Conservation (phyloP, 1,140 invertebrate genomes). For the Hyphantria cunea region DNA sequence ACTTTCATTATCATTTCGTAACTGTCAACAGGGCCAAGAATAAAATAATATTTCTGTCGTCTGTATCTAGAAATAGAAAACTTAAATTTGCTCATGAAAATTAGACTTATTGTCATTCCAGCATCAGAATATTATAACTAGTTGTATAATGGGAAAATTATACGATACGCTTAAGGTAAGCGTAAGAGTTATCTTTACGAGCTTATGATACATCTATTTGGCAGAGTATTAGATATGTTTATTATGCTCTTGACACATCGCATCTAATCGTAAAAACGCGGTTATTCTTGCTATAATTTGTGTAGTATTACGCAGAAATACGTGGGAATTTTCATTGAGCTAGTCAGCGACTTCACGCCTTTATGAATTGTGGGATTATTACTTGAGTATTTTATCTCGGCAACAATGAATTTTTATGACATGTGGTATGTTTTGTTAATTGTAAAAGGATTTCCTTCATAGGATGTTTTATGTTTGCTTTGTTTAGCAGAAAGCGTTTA, state of each 20-base stretch:
- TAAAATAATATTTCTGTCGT: conserved; percentile 15
- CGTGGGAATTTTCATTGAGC: conserved; percentile 23
- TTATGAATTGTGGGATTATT: conserved; percentile 6
- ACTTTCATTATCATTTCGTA: background rate
- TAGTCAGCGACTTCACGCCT: background rate
- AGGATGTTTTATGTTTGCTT: background rate
- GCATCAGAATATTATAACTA: conserved; percentile 15
- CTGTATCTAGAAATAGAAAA: conserved; percentile 3
- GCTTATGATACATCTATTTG: conserved; percentile 14
- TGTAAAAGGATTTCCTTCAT: conserved; percentile 4
- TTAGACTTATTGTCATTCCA: conserved; percentile 10
- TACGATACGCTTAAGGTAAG: conserved; percentile 1
- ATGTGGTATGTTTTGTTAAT: background rate
- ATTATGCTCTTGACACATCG: conserved; percentile 33
- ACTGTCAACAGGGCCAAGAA: background rate
- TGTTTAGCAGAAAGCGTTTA: too few relatives aligned
- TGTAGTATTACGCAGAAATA: conserved; percentile 13
- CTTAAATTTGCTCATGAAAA: conserved; percentile 15
- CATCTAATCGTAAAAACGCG: conserved; percentile 35
- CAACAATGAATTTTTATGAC: conserved; percentile 10
- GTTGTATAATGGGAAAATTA: conserved; percentile 16
- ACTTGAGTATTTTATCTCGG: background rate
- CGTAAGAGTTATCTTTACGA: conserved; percentile 18
- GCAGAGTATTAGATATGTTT: conserved; percentile 25
- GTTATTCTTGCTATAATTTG: conserved; percentile 17